Conservation (phyloP, 2,113 vertebrate genomes). For the Pica pica region DNA sequence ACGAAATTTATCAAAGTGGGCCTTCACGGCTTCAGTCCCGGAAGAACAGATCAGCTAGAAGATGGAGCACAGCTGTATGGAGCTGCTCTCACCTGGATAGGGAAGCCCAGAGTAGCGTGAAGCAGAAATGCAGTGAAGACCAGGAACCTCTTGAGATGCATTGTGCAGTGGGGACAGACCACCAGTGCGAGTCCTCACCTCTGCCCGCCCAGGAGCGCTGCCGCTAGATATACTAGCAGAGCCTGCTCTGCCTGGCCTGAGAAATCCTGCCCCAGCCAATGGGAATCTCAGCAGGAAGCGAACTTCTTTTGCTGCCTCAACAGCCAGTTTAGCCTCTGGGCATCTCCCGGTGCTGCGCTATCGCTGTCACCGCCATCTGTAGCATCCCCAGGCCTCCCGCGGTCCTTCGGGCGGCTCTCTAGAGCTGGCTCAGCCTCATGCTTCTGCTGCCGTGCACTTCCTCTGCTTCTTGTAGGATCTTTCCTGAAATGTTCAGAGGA, state of each 20-base stretch:
- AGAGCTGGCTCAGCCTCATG: background rate
- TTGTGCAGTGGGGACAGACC: background rate
- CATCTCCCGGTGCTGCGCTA: background rate
- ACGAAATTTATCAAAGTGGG: background rate
- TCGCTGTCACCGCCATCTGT: background rate
- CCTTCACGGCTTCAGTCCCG: background rate
- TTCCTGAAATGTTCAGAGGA: background rate
- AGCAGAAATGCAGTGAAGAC: background rate
- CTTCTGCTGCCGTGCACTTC: background rate
- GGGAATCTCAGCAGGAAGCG: background rate
- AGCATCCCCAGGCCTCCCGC: background rate
- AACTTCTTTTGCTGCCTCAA: background rate
- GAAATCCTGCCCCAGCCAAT: slow-evolving; percentile 11
- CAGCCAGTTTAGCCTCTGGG: background rate
- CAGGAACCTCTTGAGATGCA: background rate
- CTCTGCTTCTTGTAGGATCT: background rate
- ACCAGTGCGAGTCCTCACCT: fast-evolving
- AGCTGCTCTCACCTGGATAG: slow-evolving; percentile 33
- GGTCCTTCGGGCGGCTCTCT: background rate
- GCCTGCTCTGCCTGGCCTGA: background rate
- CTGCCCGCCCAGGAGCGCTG: background rate
- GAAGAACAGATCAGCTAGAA: background rate
- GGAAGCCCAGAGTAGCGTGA: background rate
- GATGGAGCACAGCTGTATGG: fast-evolving
- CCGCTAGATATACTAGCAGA: slow-evolving; percentile 20